A percentile compares a stretch with the other conserved stretches of the same genome.
These are phyloP conservation scores for Akabosia matsudoensis DNA, from an alignment of 1,140 invertebrate species.

Conservation along the genomic window DNA sequence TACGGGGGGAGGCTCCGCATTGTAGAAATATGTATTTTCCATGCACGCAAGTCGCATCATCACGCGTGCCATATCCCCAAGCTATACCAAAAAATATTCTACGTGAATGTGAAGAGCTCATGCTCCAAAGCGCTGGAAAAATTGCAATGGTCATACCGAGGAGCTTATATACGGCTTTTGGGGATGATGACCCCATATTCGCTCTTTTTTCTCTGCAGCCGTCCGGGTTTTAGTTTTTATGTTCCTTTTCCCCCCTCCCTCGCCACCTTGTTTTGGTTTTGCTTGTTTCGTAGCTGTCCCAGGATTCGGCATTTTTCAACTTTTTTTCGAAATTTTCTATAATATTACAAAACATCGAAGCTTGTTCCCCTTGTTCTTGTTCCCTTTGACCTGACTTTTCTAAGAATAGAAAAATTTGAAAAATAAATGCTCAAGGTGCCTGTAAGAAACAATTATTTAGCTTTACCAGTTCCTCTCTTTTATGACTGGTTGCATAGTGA, in stretches of 20 bases:
- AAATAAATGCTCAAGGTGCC: too few relatives aligned
- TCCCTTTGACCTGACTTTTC: too few relatives aligned
- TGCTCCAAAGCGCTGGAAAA: background rate
- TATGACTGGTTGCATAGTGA: too few relatives aligned
- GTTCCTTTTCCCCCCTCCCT: background rate
- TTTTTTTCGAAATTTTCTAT: too few relatives aligned
- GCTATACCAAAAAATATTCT: background rate
- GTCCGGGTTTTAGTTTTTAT: background rate
- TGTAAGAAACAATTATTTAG: too few relatives aligned
- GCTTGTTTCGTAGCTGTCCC: background rate
- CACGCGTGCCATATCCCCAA: constrained; percentile 13
- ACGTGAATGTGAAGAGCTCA: background rate
- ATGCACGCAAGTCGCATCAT: constrained; percentile 9
- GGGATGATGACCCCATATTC: background rate
- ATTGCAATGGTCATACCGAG: constrained; percentile 8
- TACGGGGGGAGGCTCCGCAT: background rate
- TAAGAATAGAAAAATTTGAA: too few relatives aligned
- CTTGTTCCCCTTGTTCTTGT: too few relatives aligned
- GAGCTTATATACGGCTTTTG: constrained; percentile 2
- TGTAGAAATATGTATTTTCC: constrained; percentile 6
- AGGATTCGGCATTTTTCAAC: too few relatives aligned
- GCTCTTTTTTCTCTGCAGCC: background rate
- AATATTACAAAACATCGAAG: too few relatives aligned
- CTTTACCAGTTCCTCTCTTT: too few relatives aligned
- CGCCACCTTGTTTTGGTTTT: background rate